phyloP scores from a whole-genome alignment of 2,888 invertebrate genomes.

The Phalera bucephala region DNA sequence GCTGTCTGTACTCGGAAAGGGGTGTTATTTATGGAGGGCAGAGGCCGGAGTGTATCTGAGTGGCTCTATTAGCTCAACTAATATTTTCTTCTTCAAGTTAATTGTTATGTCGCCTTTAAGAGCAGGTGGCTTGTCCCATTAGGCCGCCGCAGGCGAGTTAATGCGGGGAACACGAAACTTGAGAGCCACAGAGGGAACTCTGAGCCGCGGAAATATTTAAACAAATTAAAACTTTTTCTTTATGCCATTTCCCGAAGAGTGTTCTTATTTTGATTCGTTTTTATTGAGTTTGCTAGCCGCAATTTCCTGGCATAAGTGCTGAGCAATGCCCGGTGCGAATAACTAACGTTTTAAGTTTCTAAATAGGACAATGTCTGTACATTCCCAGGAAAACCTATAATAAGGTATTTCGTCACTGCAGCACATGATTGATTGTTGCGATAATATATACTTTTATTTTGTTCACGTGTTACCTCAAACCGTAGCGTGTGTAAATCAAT shows the following conservation, averaged over 20 bases:
- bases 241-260: conserved; percentile 59
- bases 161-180: conserved; percentile 66
- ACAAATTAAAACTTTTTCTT: conserved; percentile 80
- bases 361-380: too few relatives aligned
- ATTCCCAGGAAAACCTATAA: too few relatives aligned
- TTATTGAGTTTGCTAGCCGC: conserved; percentile 55
- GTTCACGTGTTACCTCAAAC: too few relatives aligned
- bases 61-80: conserved; percentile 77
- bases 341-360: too few relatives aligned
- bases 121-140: conserved; percentile 79
- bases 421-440: too few relatives aligned
- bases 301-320: too few relatives aligned
- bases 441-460: too few relatives aligned
- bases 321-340: too few relatives aligned
- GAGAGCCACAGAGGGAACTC: conserved; percentile 57
- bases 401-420: too few relatives aligned
- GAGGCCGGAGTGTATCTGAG: conserved; percentile 72
- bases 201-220: conserved; percentile 73
- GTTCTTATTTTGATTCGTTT: conserved; percentile 62
- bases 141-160: conserved; percentile 66
- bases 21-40: conserved; percentile 76
- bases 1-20: conserved; percentile 58
- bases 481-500: too few relatives aligned
- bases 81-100: conserved; percentile 79
- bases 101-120: conserved; percentile 80